Evolutionary conservation across 2,797 vertebrate genomes (phyloP).

Genomic region (Pelochelys cantorii): DNA sequence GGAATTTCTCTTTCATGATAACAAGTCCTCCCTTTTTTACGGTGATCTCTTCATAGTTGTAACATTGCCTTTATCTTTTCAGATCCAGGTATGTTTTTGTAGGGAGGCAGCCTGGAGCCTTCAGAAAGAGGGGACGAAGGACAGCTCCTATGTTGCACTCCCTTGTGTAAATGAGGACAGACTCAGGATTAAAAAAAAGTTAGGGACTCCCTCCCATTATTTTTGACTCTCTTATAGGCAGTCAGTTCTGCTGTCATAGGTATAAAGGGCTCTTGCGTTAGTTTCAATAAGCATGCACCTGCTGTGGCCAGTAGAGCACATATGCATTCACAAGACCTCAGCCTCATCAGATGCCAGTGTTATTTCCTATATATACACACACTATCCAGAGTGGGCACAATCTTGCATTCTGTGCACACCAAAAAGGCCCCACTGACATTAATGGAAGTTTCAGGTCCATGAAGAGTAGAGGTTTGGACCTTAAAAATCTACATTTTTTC

Average conservation of each 20-base stretch:
- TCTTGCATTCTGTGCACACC: background rate
- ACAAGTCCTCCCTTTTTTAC: background rate
- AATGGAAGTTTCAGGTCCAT: background rate
- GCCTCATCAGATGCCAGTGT: background rate
- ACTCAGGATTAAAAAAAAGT: background rate
- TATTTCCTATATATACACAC: background rate
- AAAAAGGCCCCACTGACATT: background rate
- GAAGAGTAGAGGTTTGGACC: background rate
- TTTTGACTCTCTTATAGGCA: background rate
- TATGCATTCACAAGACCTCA: accelerated
- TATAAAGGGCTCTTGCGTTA: background rate
- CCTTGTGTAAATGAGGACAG: conserved; percentile 55
- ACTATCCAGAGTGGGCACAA: background rate
- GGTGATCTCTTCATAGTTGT: conserved; percentile 14
- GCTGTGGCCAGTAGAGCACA: background rate
- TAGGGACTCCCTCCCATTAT: conserved; percentile 19
- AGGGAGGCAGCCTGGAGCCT: background rate
- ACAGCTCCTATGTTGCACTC: background rate
- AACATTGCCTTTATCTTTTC: conserved; percentile 5
- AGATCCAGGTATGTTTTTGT: background rate
- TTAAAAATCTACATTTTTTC: background rate
- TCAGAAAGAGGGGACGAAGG: conserved; percentile 28
- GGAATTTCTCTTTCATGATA: background rate
- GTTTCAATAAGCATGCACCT: background rate
- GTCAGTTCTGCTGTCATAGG: background rate